phyloP scores from a whole-genome alignment of 2,113 vertebrate genomes.

The Jacana jacana region DNA sequence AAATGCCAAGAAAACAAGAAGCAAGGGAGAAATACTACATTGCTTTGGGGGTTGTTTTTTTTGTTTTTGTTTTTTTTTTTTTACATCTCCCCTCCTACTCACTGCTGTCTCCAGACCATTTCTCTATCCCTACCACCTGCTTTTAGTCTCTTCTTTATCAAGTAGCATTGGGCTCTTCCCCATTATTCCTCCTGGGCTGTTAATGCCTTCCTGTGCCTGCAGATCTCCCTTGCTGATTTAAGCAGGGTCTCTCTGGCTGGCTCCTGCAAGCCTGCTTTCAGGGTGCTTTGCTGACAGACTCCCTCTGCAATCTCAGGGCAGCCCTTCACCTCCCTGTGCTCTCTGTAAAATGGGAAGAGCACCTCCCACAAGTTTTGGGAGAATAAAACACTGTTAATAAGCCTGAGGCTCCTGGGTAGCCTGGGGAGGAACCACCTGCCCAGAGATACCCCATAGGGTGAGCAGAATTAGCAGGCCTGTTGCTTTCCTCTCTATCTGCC shows the following conservation, averaged over 20 bases:
- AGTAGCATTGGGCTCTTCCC: neutral
- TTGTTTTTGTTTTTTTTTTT: neutral
- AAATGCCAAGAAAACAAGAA: neutral
- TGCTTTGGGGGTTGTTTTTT: neutral
- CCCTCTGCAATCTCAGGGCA: neutral
- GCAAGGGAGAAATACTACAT: neutral
- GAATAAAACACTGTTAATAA: neutral
- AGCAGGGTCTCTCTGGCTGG: neutral
- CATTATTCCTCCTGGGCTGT: neutral
- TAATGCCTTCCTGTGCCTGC: neutral
- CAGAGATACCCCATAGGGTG: neutral
- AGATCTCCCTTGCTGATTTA: neutral
- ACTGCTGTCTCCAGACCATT: neutral
- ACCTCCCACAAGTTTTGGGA: neutral
- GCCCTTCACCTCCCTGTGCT: neutral
- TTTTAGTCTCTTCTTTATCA: neutral
- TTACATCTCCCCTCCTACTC: neutral
- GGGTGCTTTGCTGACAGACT: neutral
- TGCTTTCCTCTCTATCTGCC: neutral
- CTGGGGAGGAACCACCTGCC: neutral
- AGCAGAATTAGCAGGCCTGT: neutral
- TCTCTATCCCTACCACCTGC: neutral
- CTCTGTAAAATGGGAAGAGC: neutral
- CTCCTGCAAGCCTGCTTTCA: rapidly evolving
- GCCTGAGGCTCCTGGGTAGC: neutral